phyloP scores from a whole-genome alignment of 2,797 vertebrate species.

The Agapornis canus region DNA sequence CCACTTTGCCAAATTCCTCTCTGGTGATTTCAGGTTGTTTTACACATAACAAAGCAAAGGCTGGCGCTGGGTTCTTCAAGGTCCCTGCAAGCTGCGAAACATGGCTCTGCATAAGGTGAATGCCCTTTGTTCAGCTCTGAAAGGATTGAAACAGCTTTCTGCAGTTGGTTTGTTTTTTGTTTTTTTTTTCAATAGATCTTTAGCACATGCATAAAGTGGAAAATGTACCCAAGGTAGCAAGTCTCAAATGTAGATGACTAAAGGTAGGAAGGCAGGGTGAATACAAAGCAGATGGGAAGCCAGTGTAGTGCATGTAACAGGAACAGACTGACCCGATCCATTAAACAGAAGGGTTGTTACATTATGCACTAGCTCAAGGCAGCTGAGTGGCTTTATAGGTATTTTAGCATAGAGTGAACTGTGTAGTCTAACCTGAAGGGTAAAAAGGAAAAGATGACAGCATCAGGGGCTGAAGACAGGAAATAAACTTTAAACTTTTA shows the following conservation, averaged over 20 bases:
- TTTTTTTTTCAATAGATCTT: too few species aligned
- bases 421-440: background rate
- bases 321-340: slow-evolving; percentile 40
- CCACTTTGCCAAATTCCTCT: slow-evolving; percentile 1
- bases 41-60: background rate
- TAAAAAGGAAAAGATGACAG: slow-evolving; percentile 15
- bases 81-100: background rate
- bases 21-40: slow-evolving; percentile 14
- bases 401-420: background rate
- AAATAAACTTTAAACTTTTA: background rate
- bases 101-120: background rate
- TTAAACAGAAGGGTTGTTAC: slow-evolving; percentile 47
- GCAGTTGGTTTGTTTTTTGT: too few species aligned
- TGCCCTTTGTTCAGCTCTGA: background rate
- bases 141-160: background rate
- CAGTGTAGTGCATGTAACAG: slow-evolving; percentile 55
- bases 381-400: slow-evolving; percentile 16
- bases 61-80: background rate
- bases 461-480: background rate
- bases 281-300: background rate
- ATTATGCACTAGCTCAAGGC: slow-evolving; percentile 57
- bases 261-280: background rate
- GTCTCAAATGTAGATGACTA: background rate
- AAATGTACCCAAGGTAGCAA: background rate
- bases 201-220: background rate